Base-by-base conservation (phyloP, 1,140 invertebrate genomes). In the Bombus vancouverensis region DNA sequence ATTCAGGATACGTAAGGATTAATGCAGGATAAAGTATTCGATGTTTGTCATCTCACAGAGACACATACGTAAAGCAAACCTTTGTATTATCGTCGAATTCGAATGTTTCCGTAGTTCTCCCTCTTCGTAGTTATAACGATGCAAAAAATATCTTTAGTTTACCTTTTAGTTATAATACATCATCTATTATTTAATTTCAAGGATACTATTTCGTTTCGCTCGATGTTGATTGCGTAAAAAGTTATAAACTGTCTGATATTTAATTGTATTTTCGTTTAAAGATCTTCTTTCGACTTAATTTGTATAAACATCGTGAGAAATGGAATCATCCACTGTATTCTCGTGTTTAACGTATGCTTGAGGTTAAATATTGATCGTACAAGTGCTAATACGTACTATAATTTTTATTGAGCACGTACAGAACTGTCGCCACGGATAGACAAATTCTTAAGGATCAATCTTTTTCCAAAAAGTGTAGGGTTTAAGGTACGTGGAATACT, bases 101-200 rank as follows among this genome's bases (percentile, higher is more conserved):
- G 18, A 62, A 34, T 44, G 6, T 42, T 59, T 42, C 6, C 22
- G 62, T 28, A 66, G 25, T 3, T 57, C 53, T 81, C 62, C 22
- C 62, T 62, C 53, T n/a, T 74, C 6, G 32, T 78, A 32, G 76
- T n/a, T 44, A 39, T 66, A 32, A 28, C 25, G 57, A 34, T 13
- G 53, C n/a, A 44, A 44, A 42, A 22, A 18, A 72, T 34, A 37
- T 68, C 25, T 39, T 42, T 72, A 57, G 37, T 28, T 47, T 34
- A 66, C 25, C 9, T 34, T 53, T 2, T 53, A 73, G 22, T 68
- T 66, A 32, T 83, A 53, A 53, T 18, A 47, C 57, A 53, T 77
- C 62, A 32, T 10, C 9, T 76, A 25, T 34, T 83, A 83, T 83
- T 83, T 83, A 83, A 83, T 83, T 83, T 83, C 81, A 77, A 83